Evolutionary conservation across 2,113 vertebrate genomes (phyloP), one percentile per base, ranked within the genome.

Genomic region (Phyllostomus discolor): DNA sequence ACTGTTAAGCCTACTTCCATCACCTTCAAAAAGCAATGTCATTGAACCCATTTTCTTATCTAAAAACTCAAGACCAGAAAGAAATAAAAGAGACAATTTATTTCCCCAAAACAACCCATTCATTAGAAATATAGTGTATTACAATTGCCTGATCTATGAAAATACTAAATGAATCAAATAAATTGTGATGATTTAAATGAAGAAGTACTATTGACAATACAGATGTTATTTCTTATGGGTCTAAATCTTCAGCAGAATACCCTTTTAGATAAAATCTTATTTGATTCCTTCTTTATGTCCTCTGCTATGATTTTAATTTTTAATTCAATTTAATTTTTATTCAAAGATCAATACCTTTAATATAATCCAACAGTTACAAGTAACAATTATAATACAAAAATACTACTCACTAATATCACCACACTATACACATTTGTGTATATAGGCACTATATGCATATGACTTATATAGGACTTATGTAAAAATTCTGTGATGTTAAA

Each of bases 141-240:
- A 52, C 69, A 94, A 16, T 46, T 94, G 72, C 38, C 87, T 78
- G 85, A 86, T 28, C 5, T 91, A 80, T 94, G 96, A 98, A 89
- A 48, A 79, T 33, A 69, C 52, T 94, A 95, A 95, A 95, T 90
- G 59, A 98, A 95, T 96, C 33, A 91, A 95, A 95, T 80, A n/a
- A 86, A 97, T 94, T 95, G 3, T 94, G 93, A 82, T 11, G 72
- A 41, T 46, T 82, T 87, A 96, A 95, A 85, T 73, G 11, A 97
- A 88, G 43, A 97, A 59, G 1, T 66, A 28, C 69, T 97, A 90
- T 33, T 96, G 69, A 95, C 78, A 95, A 87, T 96, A 86, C 50
- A 96, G 95, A 91, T 91, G 0, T 72, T 93, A 62, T 86, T 88
- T 89, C 22, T 95, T 95, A 73, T 64, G 57, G 4, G 35, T 97